phyloP scores from a whole-genome alignment of 2,797 vertebrate species.

The Lerista edwardsae region DNA sequence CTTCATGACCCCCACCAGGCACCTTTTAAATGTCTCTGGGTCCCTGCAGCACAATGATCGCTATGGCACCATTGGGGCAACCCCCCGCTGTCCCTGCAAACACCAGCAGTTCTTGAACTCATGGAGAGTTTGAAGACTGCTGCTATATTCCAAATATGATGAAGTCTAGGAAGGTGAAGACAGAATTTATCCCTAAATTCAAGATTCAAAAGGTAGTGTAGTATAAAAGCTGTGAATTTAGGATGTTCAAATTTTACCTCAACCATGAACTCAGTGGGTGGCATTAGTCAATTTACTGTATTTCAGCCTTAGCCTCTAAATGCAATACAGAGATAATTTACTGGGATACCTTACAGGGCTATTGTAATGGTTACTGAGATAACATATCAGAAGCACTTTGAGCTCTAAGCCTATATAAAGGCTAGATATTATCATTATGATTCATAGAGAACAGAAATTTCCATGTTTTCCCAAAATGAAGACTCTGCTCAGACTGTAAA shows the following conservation, averaged over 20 bases:
- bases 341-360: not conserved
- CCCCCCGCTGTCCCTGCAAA: no score
- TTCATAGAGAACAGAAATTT: not conserved
- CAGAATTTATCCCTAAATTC: not conserved
- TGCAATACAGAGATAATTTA: not conserved
- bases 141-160: not conserved
- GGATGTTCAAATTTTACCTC: not conserved
- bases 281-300: not conserved
- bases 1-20: no score
- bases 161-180: not conserved
- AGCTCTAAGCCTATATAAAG: not conserved
- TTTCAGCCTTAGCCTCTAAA: not conserved
- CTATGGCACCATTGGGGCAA: no score
- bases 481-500: not conserved
- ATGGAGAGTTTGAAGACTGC: no score
- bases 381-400: not conserved
- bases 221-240: not conserved
- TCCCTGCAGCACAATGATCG: no score
- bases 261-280: not conserved
- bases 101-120: no score
- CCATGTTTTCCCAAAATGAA: not conserved
- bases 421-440: not conserved
- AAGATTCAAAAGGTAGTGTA: not conserved
- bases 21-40: no score
- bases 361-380: not conserved